Evolutionary conservation across 35 echinoderm and acorn worm genomes (phyloP).

Genomic region (Stichopus chloronotus): DNA sequence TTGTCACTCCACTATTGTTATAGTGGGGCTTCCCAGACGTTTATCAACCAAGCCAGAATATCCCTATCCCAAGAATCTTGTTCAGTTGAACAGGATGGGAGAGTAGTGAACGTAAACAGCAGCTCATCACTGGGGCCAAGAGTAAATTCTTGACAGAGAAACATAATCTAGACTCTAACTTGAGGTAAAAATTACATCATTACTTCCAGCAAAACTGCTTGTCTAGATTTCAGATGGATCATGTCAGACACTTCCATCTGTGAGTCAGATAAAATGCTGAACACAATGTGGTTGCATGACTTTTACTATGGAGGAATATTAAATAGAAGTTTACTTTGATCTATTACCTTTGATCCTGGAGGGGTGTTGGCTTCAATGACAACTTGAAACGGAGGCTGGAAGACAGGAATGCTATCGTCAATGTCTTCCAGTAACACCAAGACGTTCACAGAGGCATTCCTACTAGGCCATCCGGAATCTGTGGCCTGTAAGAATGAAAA

Average conservation of each 20-base stretch:
- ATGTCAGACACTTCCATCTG: not conserved
- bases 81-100: too few relatives aligned
- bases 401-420: not conserved
- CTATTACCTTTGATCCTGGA: not conserved
- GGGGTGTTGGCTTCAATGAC: not conserved
- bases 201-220: not conserved
- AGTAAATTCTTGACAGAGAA: too few relatives aligned
- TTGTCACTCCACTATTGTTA: too few relatives aligned
- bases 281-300: not conserved
- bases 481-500: conserved; percentile 21
- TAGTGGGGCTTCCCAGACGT: too few relatives aligned
- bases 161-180: too few relatives aligned
- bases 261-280: not conserved
- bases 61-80: too few relatives aligned
- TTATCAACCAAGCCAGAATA: too few relatives aligned
- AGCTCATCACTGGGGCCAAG: too few relatives aligned
- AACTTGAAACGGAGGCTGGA: not conserved
- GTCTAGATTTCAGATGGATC: not conserved
- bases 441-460: not conserved
- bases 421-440: not conserved
- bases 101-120: too few relatives aligned
- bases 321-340: not conserved
- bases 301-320: not conserved
- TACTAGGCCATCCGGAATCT: not conserved
- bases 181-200: not conserved